Percentiles rank a stretch among this genome's conserved stretches.
Evolutionary conservation across 2,888 invertebrate species (phyloP).

Genomic region (Frankliniella fusca): DNA sequence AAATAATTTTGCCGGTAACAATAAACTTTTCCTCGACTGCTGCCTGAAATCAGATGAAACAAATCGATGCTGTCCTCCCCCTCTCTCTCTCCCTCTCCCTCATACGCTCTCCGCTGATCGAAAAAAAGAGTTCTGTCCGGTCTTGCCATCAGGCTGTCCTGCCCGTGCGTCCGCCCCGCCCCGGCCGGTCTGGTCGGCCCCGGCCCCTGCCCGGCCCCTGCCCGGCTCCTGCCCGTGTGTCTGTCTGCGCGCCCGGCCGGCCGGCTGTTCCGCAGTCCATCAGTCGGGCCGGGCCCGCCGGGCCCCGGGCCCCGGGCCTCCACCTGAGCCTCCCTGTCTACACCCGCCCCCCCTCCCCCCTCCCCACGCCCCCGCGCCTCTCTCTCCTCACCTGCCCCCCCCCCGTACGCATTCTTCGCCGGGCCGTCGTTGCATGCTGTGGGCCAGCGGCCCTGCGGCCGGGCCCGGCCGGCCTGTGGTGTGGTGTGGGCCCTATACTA

Average conservation of each 20-base stretch:
- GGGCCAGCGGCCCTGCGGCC: slow-evolving; percentile 3
- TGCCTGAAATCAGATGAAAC: no score
- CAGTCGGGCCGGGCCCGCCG: not conserved
- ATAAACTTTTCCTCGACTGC: no score
- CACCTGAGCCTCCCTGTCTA: not conserved
- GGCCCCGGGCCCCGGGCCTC: not conserved
- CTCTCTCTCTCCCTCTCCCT: no score
- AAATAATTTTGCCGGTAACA: no score
- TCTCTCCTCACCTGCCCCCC: not conserved
- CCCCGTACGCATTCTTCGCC: slow-evolving; percentile 5
- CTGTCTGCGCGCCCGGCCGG: not conserved
- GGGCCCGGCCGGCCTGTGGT: not conserved
- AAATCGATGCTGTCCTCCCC: no score
- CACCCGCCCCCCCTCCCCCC: not conserved
- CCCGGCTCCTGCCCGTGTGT: no score
- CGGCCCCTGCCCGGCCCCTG: no score
- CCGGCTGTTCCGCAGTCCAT: not conserved
- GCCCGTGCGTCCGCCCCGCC: not conserved
- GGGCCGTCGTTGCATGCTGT: not conserved
- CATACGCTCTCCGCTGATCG: no score
- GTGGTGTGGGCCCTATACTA: not conserved
- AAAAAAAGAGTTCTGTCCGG: no score
- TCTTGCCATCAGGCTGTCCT: no score
- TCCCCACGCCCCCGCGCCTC: not conserved
- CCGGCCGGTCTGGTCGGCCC: no score